Percentiles rank a stretch among this genome's conserved stretches.
These are phyloP conservation scores for Caenorhabditis brenneri DNA, from an alignment of 1,140 invertebrate genomes.

Conservation along the genomic window DNA sequence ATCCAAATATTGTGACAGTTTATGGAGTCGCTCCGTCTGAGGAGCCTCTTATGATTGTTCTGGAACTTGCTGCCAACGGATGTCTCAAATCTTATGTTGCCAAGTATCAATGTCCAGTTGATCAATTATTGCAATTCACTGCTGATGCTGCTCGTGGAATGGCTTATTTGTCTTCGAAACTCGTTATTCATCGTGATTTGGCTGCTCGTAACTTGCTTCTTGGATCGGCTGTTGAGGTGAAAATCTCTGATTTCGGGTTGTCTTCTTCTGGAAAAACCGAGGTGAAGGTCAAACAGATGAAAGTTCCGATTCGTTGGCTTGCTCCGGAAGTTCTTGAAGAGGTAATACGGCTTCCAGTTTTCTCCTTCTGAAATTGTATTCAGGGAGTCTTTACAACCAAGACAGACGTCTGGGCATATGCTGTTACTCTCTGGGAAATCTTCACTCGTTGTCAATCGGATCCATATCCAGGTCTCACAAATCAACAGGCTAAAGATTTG, in stretches of 20 bases:
- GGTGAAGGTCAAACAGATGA: slow-evolving; percentile 55
- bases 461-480: slow-evolving; percentile 90
- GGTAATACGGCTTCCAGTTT: too few relatives aligned
- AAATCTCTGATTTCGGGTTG: slow-evolving; percentile 55
- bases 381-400: slow-evolving; percentile 91
- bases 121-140: slow-evolving; percentile 38
- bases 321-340: slow-evolving; percentile 53
- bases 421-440: slow-evolving; percentile 95
- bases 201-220: slow-evolving; percentile 54
- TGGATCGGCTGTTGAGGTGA: slow-evolving; percentile 48
- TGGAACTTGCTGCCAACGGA: slow-evolving; percentile 50
- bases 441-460: slow-evolving; percentile 86
- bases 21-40: slow-evolving; percentile 57
- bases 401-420: slow-evolving; percentile 97
- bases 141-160: slow-evolving; percentile 53
- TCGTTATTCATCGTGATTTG: slow-evolving; percentile 51
- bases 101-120: background rate
- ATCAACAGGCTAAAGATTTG: slow-evolving; percentile 81
- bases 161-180: slow-evolving; percentile 39
- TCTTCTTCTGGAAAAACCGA: slow-evolving; percentile 43
- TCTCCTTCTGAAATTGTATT: too few relatives aligned
- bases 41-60: slow-evolving; percentile 50
- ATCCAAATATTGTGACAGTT: slow-evolving; percentile 54
- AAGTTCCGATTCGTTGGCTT: slow-evolving; percentile 58
- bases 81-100: background rate